Base-by-base conservation (phyloP, 2,888 invertebrate genomes). In the Esperia sulphurella region DNA sequence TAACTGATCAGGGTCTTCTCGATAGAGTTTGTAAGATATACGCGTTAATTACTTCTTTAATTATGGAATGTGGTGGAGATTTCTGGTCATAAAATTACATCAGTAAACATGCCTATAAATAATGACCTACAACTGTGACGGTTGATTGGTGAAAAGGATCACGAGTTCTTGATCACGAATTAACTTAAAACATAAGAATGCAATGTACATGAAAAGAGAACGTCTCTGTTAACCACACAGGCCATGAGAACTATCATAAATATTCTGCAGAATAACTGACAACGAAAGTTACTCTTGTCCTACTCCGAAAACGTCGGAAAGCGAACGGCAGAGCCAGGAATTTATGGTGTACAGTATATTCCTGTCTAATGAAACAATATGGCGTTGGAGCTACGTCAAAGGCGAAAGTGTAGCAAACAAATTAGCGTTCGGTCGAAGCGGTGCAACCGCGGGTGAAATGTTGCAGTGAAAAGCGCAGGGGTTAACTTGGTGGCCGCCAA, bases 331-430 rank as follows among this genome's bases (percentile, higher is more conserved):
- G 44, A 39, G 44, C 46, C 53, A 31, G 47, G 51, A 59, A 68
- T 68, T 65, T 57, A 68, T 70, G 54, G 65, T 46, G 52, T 45
- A 48, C 59, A 59, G 67, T 74, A 71, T 68, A 61, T 74, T 66
- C 55, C 53, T 52, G 58, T 61, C 59, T 45, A 43, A 57, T 53
- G 52, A 49, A 68, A 74, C 69, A 70, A 71, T 63, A 63, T 54
- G 54, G 58, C 60, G 51, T 53, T 54, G 54, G 40, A 58, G 55
- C 58, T 61, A 55, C 55, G 68, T 71, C 65, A 71, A 76, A 79
- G 71, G 77, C 76, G 87, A 88, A 88, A 85, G 85, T 87, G 83
- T 83, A 78, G 67, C 78, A 71, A 78, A 81, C 67, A 68, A 80
- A 77, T 72, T 67, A 77, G 61, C 74, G 71, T 70, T 49, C 50